Base-by-base conservation (phyloP, 2,113 vertebrate genomes). In the Pholis gunnellus region DNA sequence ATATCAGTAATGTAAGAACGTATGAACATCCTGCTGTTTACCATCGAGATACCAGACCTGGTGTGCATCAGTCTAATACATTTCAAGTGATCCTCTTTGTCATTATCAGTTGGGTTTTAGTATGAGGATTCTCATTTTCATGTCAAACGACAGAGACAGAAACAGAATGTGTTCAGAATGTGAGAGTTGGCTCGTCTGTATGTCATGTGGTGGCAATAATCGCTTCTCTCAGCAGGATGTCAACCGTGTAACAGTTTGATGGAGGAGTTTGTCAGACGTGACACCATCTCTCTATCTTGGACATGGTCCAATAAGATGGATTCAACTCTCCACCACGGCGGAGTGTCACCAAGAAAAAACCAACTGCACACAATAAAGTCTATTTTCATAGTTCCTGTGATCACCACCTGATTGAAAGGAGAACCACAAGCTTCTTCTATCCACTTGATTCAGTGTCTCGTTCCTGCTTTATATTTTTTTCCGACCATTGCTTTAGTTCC, bases 251-350 rank as follows among this genome's bases (percentile, higher is more conserved):
- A 75, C 64, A 81, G 40, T 18, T 22, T 72, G 70, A 79, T 84
- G 54, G 54, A 82, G 60, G 72, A 61, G 75, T 78, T 85, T 85
- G 61, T 85, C 70, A 83, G 36, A 81, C 59, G 57, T 76, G 74
- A 83, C 68, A 46, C 67, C 29, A 70, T 92, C 80, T 70, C 72
- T 72, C 83, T 79, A 31, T 83, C 68, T 72, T 2, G 22, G 79
- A 75, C 65, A 60, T 8, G 60, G 50, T 75, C 66, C 6, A 20
- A 61, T 80, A 22, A 77, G 50, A 81, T 46, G 34, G 60, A 75
- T 79, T 72, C 44, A 75, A 83, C 76, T 75, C 64, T 25, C 40
- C 52, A 20, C 48, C 68, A 71, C 56, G n/a, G 20, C 13, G 1
- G 68, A 59, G 36, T 56, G 54, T 44, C 66, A 70, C 44, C 25